These are phyloP conservation scores for Sitta europaea DNA, from an alignment of 2,113 vertebrate genomes.

Conservation along the genomic window DNA sequence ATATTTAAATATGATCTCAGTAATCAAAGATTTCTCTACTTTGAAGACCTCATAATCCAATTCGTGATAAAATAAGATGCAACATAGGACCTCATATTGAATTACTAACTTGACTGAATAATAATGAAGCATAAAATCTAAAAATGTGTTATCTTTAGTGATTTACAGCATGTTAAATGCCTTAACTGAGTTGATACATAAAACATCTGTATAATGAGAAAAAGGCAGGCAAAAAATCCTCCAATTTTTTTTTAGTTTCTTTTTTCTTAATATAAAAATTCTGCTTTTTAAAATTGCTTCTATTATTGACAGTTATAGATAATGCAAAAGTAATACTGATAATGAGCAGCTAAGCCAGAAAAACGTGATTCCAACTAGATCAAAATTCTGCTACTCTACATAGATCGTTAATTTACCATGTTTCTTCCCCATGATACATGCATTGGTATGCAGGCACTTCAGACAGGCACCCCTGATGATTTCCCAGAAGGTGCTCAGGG, in stretches of 20 bases:
- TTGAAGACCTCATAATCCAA: neutral
- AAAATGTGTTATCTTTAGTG: neutral
- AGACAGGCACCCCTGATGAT: neutral
- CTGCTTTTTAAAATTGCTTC: neutral
- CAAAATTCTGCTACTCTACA: neutral
- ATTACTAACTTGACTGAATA: neutral
- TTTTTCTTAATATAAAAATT: neutral
- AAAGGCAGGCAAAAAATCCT: neutral
- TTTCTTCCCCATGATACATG: neutral
- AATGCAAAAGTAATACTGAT: neutral
- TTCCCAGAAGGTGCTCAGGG: neutral
- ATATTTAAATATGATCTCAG: neutral
- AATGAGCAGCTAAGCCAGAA: neutral
- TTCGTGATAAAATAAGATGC: neutral
- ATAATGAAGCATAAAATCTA: neutral
- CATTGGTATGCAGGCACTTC: neutral
- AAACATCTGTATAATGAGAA: neutral
- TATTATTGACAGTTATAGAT: neutral
- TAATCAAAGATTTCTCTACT: neutral
- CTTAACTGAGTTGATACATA: neutral
- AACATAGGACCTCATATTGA: neutral
- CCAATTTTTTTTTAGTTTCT: neutral
- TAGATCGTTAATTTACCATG: fast-evolving
- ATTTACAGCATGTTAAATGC: neutral
- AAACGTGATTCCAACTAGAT: neutral